Percentiles rank a stretch among this genome's conserved stretches.
Conservation (phyloP, 2,113 vertebrate genomes). For the Gobiocypris rarus region DNA sequence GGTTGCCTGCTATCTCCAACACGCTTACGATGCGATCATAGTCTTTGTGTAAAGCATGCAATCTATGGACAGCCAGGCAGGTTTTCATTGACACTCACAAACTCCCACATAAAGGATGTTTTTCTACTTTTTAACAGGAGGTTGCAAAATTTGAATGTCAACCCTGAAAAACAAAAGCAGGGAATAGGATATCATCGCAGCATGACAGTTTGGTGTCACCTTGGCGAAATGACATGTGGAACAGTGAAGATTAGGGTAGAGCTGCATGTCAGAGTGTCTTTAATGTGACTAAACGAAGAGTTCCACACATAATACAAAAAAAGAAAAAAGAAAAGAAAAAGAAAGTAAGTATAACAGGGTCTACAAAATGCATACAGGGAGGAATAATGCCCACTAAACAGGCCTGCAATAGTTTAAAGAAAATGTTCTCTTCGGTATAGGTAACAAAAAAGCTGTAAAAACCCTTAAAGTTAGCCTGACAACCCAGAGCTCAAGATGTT, state of each 20-base stretch:
- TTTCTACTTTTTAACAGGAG: background rate
- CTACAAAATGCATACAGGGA: too few species aligned
- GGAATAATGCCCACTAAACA: too few species aligned
- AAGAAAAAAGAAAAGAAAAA: too few species aligned
- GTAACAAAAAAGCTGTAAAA: too few species aligned
- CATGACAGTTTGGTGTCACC: conserved; percentile 17
- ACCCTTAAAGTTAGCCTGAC: too few species aligned
- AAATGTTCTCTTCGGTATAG: too few species aligned
- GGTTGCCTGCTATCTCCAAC: background rate
- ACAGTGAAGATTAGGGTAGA: background rate
- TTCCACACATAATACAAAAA: background rate
- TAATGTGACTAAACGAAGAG: conserved; percentile 12
- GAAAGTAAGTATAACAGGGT: background rate
- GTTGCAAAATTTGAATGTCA: conserved; percentile 7
- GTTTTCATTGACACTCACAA: background rate
- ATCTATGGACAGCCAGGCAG: background rate
- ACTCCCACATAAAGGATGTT: background rate
- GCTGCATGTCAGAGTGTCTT: conserved; percentile 18
- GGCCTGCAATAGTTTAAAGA: too few species aligned
- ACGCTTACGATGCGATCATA: background rate
- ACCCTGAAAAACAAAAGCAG: background rate
- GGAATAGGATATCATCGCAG: background rate
- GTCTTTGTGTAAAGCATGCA: conserved; percentile 27
- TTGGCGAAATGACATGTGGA: conserved; percentile 17
- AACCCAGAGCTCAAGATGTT: too few species aligned